phyloP scores from a whole-genome alignment of 2,888 invertebrate species.

The Myathropa florea region DNA sequence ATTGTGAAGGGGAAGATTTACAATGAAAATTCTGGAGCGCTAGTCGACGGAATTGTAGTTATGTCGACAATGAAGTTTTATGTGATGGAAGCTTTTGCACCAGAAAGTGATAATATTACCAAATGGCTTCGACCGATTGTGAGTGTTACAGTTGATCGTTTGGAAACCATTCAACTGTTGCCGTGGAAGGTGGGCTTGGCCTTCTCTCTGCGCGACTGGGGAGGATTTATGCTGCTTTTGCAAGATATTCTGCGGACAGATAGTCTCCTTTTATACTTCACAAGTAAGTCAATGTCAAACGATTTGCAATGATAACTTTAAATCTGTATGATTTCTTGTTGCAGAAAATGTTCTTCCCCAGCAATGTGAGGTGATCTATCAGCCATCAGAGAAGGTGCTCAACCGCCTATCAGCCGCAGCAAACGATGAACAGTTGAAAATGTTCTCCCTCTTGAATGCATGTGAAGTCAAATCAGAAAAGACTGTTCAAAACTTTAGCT shows the following conservation, averaged over 20 bases:
- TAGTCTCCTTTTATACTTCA: conserved; percentile 81
- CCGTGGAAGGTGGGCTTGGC: conserved; percentile 83
- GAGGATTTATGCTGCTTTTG: conserved; percentile 79
- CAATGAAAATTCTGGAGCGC: conserved; percentile 78
- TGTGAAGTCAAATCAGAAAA: conserved; percentile 79
- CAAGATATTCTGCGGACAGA: conserved; percentile 82
- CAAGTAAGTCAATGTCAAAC: conserved; percentile 78
- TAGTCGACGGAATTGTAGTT: conserved; percentile 81
- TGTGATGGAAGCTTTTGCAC: conserved; percentile 81
- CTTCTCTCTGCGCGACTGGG: conserved; percentile 80
- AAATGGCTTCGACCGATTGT: conserved; percentile 82
- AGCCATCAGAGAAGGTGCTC: conserved; percentile 78
- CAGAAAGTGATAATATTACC: conserved; percentile 82
- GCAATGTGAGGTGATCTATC: conserved; percentile 78
- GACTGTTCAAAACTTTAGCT: conserved; percentile 74
- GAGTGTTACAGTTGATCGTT: conserved; percentile 81
- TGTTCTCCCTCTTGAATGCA: conserved; percentile 80
- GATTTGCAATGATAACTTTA: no score
- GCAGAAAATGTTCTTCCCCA: conserved; percentile 80
- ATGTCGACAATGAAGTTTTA: conserved; percentile 82
- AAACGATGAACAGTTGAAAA: conserved; percentile 78
- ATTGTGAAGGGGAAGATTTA: conserved; percentile 81
- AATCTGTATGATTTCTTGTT: conserved; percentile 33
- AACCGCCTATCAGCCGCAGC: conserved; percentile 75
- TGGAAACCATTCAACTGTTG: conserved; percentile 81